Evolutionary conservation across 1,140 invertebrate genomes (phyloP).

Genomic region (Steinernema feltiae): DNA sequence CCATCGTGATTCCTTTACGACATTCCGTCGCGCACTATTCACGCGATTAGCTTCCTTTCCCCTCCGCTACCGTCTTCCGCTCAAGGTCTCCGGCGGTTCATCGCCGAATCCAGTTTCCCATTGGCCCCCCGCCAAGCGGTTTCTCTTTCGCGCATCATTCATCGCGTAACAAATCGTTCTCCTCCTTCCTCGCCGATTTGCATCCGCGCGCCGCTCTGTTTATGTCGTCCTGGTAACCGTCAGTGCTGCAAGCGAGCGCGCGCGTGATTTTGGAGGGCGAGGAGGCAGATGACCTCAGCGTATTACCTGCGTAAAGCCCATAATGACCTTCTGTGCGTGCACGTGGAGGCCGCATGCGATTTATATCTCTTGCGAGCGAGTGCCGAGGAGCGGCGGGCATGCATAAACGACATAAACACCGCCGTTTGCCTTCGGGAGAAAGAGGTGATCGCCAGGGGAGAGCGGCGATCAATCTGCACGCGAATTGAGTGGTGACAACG

Average conservation of each 20-base stretch:
- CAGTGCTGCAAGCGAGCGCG: background rate
- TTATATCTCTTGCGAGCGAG: background rate
- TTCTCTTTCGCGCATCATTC: slow-evolving; percentile 11
- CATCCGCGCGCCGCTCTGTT: background rate
- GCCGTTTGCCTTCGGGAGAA: background rate
- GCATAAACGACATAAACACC: no score
- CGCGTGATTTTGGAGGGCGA: background rate
- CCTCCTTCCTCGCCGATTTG: no score
- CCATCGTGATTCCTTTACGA: background rate
- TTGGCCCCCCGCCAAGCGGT: slow-evolving; percentile 7
- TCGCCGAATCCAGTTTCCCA: background rate
- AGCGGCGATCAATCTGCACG: slow-evolving; percentile 5
- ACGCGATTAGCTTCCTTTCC: slow-evolving; percentile 9
- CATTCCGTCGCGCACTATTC: background rate
- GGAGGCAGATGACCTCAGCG: background rate
- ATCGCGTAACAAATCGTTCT: background rate
- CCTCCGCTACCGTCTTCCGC: background rate
- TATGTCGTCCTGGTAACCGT: slow-evolving; percentile 5
- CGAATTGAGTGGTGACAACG: slow-evolving; percentile 15
- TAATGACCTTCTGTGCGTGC: background rate
- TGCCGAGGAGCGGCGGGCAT: no score
- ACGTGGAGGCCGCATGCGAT: background rate
- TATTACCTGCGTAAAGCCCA: slow-evolving; percentile 8
- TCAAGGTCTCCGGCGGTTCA: background rate
- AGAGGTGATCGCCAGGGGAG: background rate